Base-by-base conservation (phyloP, 2,888 invertebrate genomes). In the Agapostemon virescens region DNA sequence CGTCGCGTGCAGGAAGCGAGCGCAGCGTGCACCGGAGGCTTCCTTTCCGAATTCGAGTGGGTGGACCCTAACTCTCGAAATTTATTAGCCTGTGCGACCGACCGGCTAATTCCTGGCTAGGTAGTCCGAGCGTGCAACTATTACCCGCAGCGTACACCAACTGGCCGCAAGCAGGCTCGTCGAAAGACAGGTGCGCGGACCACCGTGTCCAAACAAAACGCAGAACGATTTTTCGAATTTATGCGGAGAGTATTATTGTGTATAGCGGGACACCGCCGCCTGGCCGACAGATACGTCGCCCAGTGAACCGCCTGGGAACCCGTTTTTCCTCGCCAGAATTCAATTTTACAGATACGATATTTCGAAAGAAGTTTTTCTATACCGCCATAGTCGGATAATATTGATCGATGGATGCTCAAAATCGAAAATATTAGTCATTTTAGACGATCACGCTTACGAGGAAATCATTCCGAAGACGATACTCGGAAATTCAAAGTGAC, bases 21-120 rank as follows among this genome's bases (percentile, higher is more conserved):
- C 77, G 82, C 86, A 80, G 86, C 86, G 78, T 87, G 87, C 86
- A 87, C 83, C 83, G 85, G 87, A 87, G 85, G 86, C 85, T 87
- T 87, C 87, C 87, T 87, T 87, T 87, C 85, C 87, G 87, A 87
- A 87, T 87, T 87, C 87, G 82, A 87, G 86, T 87, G 87, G 87
- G 87, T 87, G 87, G 87, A 86, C 85, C 83, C 85, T 69, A 82
- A 80, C 81, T 79, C 85, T 79, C 77, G 79, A 84, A 88, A 88
- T 88, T 88, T 88, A 88, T 88, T 88, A 88, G 87, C 77, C 82
- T 82, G 85, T 86, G 85, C 86, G 85, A 81, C 80, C 88, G 85
- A 86, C 81, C 86, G 84, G 81, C 83, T 88, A 88, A 88, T 88
- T 82, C 83, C 70, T 55, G 38, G 71, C 52, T 72, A 77, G 86